Conservation (phyloP, 2,797 vertebrate species). For the Eulemur coronatus region DNA sequence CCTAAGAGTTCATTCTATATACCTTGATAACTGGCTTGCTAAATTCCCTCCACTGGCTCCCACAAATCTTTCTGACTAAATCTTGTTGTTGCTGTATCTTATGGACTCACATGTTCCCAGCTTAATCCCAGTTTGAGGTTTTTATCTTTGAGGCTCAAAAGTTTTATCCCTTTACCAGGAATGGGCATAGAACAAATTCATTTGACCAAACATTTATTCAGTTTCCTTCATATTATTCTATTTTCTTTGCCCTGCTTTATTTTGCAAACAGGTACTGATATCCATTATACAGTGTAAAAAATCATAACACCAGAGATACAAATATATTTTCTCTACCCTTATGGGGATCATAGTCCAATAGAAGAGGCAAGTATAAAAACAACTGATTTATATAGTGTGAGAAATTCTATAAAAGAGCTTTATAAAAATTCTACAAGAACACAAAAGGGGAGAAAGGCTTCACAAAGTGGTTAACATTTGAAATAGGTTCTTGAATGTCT, state of each 20-base stretch:
- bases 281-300: neutral
- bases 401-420: conserved; percentile 19
- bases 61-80: neutral
- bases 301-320: neutral
- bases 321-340: neutral
- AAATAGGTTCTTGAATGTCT: neutral
- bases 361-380: neutral
- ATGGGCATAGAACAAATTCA: neutral
- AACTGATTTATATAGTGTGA: neutral
- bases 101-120: neutral
- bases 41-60: neutral
- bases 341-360: neutral
- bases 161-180: neutral
- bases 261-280: conserved; percentile 31
- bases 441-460: neutral
- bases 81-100: neutral
- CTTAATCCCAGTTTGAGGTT: neutral
- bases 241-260: neutral
- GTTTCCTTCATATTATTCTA: neutral
- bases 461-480: neutral
- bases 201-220: neutral
- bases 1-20: neutral
- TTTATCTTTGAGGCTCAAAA: neutral
- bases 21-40: neutral
- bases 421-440: neutral